These are phyloP conservation scores for Sycophila texana DNA, from an alignment of 2,888 invertebrate genomes.

Conservation along the genomic window DNA sequence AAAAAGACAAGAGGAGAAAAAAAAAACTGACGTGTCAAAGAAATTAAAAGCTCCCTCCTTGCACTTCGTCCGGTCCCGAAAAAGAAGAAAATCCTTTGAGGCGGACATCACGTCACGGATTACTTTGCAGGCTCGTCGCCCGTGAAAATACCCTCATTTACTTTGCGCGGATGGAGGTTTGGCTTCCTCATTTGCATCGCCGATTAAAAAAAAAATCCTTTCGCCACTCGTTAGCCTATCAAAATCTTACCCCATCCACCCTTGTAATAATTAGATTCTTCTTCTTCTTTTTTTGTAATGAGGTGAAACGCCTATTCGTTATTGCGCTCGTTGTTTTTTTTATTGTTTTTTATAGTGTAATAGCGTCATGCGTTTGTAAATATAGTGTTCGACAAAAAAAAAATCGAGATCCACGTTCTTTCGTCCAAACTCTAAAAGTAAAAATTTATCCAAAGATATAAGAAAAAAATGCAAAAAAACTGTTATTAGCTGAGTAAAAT, in stretches of 20 bases:
- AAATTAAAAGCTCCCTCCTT: slow-evolving; percentile 8
- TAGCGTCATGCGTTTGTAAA: slow-evolving; percentile 34
- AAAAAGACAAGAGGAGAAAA: not conserved
- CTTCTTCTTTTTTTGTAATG: not conserved
- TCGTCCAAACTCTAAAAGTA: slow-evolving; percentile 29
- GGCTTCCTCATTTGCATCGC: too few species aligned
- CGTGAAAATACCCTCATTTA: not conserved
- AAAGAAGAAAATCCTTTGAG: not conserved
- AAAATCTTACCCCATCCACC: slow-evolving; percentile 1
- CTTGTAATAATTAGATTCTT: too few species aligned
- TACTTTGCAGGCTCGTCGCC: not conserved
- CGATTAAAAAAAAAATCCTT: not conserved
- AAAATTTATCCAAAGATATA: not conserved
- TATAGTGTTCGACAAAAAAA: slow-evolving; percentile 24
- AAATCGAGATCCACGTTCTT: slow-evolving; percentile 9
- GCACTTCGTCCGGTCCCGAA: not conserved
- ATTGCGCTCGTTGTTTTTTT: slow-evolving; percentile 39
- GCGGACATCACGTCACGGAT: not conserved
- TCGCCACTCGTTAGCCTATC: slow-evolving; percentile 3
- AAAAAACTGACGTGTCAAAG: slow-evolving; percentile 28
- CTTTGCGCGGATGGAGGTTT: not conserved
- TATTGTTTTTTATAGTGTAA: slow-evolving; percentile 18
- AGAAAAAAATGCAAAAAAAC: slow-evolving; percentile 25
- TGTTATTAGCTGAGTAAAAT: slow-evolving; percentile 37
- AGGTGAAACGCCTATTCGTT: not conserved